Evolutionary conservation across 2,797 vertebrate species (phyloP), one percentile per base, ranked within the genome.

Genomic region (Eleutherodactylus coqui): DNA sequence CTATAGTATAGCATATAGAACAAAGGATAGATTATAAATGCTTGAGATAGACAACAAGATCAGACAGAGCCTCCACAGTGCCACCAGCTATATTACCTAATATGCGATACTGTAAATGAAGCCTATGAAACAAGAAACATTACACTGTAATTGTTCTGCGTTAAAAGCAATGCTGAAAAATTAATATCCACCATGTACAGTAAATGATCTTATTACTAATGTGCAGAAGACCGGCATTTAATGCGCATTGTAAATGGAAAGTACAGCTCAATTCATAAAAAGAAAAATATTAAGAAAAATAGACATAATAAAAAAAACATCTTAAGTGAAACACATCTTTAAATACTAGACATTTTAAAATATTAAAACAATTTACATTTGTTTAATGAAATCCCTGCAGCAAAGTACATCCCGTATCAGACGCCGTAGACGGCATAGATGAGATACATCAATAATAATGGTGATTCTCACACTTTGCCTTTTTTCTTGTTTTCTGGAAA

Each of bases 361-460:
- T 76, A 76, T 51, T 76, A 21, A 49, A 34, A 11, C 27, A 75
- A 34, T 51, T 76, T 4, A 76, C 51, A 76, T 51, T 1, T 53
- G 27, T 76, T 21, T 34, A 29, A 76, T 29, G 14, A 51, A 51
- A 51, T 21, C 17, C 75, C 29, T 76, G 27, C 29, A 53, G 75
- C 27, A 21, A 53, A 76, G 75, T 34, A 36, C 16, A 16, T 45
- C 9, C 69, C 3, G 11, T 73, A 73, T 16, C 69, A 73, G 41
- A 45, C 38, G 16, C 3, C 38, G 13, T 73, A n/a, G 69, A 43
- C 6, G 24, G 36, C 19, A 14, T 6, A 36, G 36, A 27, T 2
- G 11, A 27, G 69, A 73, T 17, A 73, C 38, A 73, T 43, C 69
- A 73, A 73, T 73, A 73, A 45, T n/a, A 73, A 45, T 73, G 24